phyloP scores from a whole-genome alignment of 2,888 invertebrate species.

The Aspidapion aeneum region DNA sequence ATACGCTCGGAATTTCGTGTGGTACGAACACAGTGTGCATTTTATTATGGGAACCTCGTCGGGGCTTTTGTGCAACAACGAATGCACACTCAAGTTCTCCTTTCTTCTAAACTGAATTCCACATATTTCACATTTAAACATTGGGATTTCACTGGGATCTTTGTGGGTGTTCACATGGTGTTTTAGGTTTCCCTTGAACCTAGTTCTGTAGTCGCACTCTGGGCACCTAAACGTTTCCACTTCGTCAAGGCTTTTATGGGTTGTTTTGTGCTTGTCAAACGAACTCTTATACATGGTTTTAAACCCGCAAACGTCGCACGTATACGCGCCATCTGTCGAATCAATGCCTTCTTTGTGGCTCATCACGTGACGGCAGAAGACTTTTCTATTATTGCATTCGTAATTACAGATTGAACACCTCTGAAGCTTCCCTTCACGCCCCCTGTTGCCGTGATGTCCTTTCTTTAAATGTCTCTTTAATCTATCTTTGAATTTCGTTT shows the following conservation, averaged over 20 bases:
- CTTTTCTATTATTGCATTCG: not conserved
- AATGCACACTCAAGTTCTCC: slow-evolving; percentile 20
- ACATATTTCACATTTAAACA: slow-evolving; percentile 19
- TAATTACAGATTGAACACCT: not conserved
- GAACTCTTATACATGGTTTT: not conserved
- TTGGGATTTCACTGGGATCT: slow-evolving; percentile 5
- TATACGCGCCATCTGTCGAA: not conserved
- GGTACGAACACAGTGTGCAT: slow-evolving; percentile 16
- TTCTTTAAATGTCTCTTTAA: slow-evolving; percentile 19
- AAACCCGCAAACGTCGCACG: not conserved
- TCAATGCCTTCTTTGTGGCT: not conserved
- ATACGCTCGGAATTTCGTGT: not conserved
- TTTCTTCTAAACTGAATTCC: slow-evolving; percentile 21
- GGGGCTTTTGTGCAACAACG: slow-evolving; percentile 18
- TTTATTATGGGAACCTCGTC: slow-evolving; percentile 20
- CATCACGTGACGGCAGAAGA: not conserved
- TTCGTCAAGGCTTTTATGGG: slow-evolving; percentile 8
- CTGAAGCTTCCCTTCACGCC: not conserved
- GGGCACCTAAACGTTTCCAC: not conserved
- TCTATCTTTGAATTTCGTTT: slow-evolving; percentile 21
- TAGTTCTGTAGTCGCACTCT: not conserved
- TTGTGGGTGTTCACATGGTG: slow-evolving; percentile 17
- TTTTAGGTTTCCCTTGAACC: not conserved
- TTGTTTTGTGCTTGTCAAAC: slow-evolving; percentile 15
- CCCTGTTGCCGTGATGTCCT: slow-evolving; percentile 9